Conservation (phyloP, 2,888 invertebrate genomes). For the Sacculina carcini region DNA sequence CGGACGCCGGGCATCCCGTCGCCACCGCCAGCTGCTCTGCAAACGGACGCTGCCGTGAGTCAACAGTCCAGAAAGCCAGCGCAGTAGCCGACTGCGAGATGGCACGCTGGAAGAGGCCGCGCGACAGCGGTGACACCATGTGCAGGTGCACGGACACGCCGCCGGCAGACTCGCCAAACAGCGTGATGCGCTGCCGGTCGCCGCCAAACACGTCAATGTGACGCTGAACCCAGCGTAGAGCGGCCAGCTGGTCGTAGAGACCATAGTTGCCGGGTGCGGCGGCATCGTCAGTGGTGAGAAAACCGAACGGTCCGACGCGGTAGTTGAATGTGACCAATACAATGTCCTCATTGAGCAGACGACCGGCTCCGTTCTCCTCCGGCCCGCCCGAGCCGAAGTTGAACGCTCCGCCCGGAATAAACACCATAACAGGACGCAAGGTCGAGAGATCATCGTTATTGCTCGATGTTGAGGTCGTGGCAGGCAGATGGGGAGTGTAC, state of each 20-base stretch:
- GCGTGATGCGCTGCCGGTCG: conserved; percentile 4
- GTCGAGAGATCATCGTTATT: no score
- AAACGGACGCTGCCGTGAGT: conserved; percentile 28
- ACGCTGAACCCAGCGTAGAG: conserved; percentile 6
- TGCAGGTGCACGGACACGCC: conserved; percentile 6
- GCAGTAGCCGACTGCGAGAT: conserved; percentile 3
- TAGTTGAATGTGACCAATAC: conserved; percentile 14
- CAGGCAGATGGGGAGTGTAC: conserved; percentile 42
- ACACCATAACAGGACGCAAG: conserved; percentile 12
- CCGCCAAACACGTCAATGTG: conserved; percentile 7
- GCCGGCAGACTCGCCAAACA: conserved; percentile 7
- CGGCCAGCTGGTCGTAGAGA: conserved; percentile 5
- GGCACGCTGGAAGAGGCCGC: conserved; percentile 5
- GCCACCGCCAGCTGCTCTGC: conserved; percentile 43
- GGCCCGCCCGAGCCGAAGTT: conserved; percentile 12
- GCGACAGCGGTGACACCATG: conserved; percentile 7
- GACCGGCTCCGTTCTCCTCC: conserved; percentile 8
- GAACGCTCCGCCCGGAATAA: conserved; percentile 16
- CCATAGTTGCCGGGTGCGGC: conserved; percentile 7
- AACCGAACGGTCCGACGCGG: conserved; percentile 12
- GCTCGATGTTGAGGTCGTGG: no score
- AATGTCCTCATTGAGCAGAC: conserved; percentile 10
- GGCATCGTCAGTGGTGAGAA: conserved; percentile 6
- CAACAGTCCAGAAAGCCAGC: not conserved
- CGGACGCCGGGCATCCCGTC: conserved; percentile 16